A percentile compares a stretch with the other conserved stretches of the same genome.
Conservation (phyloP, 2,888 invertebrate species). For the Sycophila texana region DNA sequence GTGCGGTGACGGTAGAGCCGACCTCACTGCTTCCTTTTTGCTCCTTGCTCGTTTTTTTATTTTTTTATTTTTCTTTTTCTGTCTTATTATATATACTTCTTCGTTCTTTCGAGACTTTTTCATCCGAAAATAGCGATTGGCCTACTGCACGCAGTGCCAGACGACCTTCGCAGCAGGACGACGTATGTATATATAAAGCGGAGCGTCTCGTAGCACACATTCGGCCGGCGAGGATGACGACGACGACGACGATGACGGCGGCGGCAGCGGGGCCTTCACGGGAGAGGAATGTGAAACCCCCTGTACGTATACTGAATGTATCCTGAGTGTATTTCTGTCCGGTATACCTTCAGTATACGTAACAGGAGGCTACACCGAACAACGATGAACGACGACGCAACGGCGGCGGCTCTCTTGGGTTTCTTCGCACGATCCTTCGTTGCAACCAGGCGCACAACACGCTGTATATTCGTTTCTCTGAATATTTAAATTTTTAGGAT, state of each 20-base stretch:
- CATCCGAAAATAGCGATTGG: slow-evolving; percentile 49
- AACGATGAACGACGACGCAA: slow-evolving; percentile 72
- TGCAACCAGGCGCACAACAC: not conserved
- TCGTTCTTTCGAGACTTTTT: not conserved
- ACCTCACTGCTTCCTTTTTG: not conserved
- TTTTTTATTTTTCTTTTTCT: no score
- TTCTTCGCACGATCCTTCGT: not conserved
- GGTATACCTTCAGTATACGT: slow-evolving; percentile 99
- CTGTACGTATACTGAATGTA: slow-evolving; percentile 99
- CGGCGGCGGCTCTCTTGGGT: not conserved
- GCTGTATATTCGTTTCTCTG: no score
- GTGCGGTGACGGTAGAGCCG: slow-evolving; percentile 58
- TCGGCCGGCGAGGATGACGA: slow-evolving; percentile 19
- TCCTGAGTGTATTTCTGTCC: slow-evolving; percentile 98
- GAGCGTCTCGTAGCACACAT: not conserved
- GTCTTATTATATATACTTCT: no score
- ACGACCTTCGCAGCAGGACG: slow-evolving; percentile 57
- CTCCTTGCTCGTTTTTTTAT: not conserved
- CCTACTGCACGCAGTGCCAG: slow-evolving; percentile 60
- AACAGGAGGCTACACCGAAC: slow-evolving; percentile 96
- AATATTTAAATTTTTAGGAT: not conserved
- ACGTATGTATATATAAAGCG: slow-evolving; percentile 22
- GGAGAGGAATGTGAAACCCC: slow-evolving; percentile 84
- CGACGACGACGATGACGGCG: not conserved
- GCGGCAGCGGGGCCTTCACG: not conserved